Conservation (phyloP, 2,797 vertebrate species). For the Tauraco hartlaubi region DNA sequence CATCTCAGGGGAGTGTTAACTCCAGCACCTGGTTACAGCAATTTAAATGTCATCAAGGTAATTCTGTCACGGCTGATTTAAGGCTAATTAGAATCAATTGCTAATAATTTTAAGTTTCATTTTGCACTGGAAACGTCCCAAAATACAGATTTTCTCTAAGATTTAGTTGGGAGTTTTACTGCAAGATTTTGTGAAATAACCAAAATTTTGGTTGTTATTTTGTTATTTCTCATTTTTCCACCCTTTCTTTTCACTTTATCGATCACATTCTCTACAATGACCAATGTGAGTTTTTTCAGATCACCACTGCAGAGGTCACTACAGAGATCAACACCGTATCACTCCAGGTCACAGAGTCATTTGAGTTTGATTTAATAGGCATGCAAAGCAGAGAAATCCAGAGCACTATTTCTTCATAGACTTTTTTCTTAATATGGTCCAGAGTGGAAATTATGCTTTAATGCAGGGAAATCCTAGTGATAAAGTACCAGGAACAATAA, state of each 20-base stretch:
- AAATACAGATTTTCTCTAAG: background rate
- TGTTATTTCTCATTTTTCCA: background rate
- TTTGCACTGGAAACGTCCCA: background rate
- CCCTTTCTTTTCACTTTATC: background rate
- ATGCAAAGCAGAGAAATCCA: background rate
- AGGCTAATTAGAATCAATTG: slow-evolving; percentile 20
- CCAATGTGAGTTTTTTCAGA: background rate
- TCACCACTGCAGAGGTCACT: background rate
- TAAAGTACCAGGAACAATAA: rapidly evolving
- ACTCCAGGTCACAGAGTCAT: background rate
- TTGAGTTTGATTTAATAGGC: background rate
- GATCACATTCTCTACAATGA: background rate
- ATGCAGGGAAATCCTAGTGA: background rate
- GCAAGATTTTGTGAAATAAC: background rate
- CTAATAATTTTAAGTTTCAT: background rate
- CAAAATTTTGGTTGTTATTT: background rate
- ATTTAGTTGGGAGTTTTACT: background rate
- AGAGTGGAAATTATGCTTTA: background rate
- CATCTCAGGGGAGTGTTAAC: background rate
- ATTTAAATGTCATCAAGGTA: slow-evolving; percentile 24
- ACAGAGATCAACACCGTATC: background rate
- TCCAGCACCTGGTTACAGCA: background rate
- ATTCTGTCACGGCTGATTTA: slow-evolving; percentile 2
- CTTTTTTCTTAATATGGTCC: background rate
- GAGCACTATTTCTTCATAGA: background rate